Base-by-base conservation (phyloP, 1,140 invertebrate genomes). In the Nasonia vitripennis region DNA sequence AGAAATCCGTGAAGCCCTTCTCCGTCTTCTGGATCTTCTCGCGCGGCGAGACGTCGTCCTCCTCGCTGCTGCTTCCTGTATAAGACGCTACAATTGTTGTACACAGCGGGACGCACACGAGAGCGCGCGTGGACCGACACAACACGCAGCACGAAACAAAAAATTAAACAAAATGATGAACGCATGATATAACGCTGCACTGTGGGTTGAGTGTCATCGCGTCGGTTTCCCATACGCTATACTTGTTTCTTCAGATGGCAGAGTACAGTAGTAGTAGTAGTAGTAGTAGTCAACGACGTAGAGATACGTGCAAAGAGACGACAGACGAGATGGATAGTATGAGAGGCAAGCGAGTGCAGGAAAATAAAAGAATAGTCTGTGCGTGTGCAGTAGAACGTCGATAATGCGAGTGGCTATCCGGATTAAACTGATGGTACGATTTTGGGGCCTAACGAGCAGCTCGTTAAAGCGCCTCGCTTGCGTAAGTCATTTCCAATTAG, bases 61-160 rank as follows among this genome's bases (percentile, higher is more conserved):
- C 97, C 85, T 97, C 97, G 14, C 96, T 97, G 88, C 97, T 97
- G 91, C 97, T 98, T 89, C 97, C 97, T 90, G 97, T 98, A 93
- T 98, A 98, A 82, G 97, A 98, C 80, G 97, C 97, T 96, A 89
- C 90, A 87, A 82, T 92, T 86, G 82, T 86, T 55, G 37, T 27
- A 37, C 77, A 85, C 78, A 48, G 70, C 45, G 90, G 86, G 87
- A 88, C 83, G 86, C 74, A 31, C 27, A 31, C 9, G 5, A 23
- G 74, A 7, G 11, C 2, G 31, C 51, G 23, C 55, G 41, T n/a
- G 73, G 77, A 70, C 55, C 20, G 20, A 48, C 51, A 62, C 51
- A 78, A 48, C 48, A 51, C 45, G 48, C 78, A 81, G 78, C 84
- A 45, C 79, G 48, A 78, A 70, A 81, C 74, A 83, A 51, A 86